phyloP scores from a whole-genome alignment of 2,888 invertebrate species.

The Malachius bipustulatus region DNA sequence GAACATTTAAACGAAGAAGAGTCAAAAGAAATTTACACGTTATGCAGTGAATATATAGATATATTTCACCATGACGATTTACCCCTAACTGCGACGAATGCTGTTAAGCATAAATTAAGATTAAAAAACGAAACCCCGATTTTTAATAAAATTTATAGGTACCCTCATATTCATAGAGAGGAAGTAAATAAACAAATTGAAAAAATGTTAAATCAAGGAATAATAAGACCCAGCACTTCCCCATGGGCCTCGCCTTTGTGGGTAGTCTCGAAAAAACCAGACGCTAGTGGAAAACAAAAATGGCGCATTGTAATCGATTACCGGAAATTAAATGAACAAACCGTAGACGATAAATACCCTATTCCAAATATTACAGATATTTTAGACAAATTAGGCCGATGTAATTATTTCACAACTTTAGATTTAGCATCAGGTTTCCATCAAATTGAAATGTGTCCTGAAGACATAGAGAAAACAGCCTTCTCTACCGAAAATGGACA shows the following conservation, averaged over 20 bases:
- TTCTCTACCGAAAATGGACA: not conserved
- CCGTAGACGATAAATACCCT: too few species aligned
- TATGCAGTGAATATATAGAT: too few species aligned
- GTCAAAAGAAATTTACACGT: too few species aligned
- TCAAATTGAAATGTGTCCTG: conserved; percentile 1
- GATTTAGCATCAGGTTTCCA: conserved; percentile 1
- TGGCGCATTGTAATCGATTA: not conserved
- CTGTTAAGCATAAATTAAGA: not conserved
- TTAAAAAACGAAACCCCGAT: not conserved
- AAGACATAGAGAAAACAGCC: conserved; percentile 2
- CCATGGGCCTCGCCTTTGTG: not conserved
- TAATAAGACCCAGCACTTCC: not conserved
- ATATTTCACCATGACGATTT: too few species aligned
- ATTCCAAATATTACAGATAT: not conserved
- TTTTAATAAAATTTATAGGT: not conserved
- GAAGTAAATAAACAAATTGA: conserved; percentile 1
- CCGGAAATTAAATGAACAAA: not conserved
- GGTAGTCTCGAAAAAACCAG: not conserved
- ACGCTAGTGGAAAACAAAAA: not conserved
- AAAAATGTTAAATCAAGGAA: not conserved
- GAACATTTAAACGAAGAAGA: too few species aligned
- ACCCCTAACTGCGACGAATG: too few species aligned
- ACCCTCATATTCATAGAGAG: not conserved
- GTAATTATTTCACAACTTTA: not conserved
- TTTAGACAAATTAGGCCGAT: not conserved